phyloP scores from a whole-genome alignment of 2,113 vertebrate genomes.

The Nesogale talazaci region DNA sequence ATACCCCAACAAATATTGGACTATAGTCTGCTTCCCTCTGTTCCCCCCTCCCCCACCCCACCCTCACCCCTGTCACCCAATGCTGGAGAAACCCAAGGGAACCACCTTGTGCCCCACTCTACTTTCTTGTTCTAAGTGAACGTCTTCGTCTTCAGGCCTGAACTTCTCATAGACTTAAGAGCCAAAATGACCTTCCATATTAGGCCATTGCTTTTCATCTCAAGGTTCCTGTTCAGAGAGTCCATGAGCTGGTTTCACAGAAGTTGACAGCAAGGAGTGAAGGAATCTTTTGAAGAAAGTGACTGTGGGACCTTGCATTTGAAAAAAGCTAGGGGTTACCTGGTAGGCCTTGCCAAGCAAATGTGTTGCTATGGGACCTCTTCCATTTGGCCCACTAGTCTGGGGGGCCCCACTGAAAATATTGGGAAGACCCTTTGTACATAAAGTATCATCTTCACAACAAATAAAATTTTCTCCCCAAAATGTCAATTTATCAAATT shows the following conservation, averaged over 20 bases:
- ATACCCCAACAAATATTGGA: conserved; percentile 22
- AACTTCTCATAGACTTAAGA: conserved; percentile 41
- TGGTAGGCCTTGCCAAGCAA: conserved; percentile 11
- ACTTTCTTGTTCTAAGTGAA: conserved; percentile 56
- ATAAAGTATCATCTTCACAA: background rate
- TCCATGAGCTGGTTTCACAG: conserved; percentile 55
- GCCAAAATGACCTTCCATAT: conserved; percentile 38
- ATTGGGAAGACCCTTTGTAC: background rate
- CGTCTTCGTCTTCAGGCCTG: conserved; percentile 18
- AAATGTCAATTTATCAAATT: background rate
- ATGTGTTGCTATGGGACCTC: background rate
- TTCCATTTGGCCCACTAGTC: background rate
- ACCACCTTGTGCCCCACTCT: background rate
- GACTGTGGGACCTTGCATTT: conserved; percentile 10
- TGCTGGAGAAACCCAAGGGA: conserved; percentile 26
- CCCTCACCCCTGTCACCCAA: no score
- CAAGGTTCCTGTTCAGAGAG: conserved; percentile 44
- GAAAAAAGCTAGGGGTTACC: conserved; percentile 59
- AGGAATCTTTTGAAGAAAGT: conserved; percentile 45
- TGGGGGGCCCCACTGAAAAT: background rate
- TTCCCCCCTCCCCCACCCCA: no score
- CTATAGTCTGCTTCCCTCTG: background rate
- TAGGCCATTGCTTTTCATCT: conserved; percentile 60
- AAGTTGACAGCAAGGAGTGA: conserved; percentile 40
- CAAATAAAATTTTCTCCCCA: background rate